These are phyloP conservation scores for Eulacestoma nigropectus DNA, from an alignment of 2,113 vertebrate species.

Conservation along the genomic window DNA sequence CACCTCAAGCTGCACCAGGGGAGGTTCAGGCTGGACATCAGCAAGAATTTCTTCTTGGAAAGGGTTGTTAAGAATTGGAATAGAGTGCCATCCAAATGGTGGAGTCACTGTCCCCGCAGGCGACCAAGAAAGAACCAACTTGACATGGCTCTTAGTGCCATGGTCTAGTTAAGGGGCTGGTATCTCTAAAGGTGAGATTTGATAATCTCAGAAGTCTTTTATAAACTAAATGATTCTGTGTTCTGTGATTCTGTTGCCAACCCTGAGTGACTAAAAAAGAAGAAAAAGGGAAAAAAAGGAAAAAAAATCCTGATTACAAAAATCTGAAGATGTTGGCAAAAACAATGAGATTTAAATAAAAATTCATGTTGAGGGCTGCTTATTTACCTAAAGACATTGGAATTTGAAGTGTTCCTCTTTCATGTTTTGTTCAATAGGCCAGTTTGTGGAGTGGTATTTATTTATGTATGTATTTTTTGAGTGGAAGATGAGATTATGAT, in stretches of 20 bases:
- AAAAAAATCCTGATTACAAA: not conserved
- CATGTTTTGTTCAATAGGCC: not conserved
- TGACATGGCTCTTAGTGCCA: no score
- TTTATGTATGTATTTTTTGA: not conserved
- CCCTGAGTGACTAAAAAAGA: not conserved
- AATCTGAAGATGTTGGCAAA: not conserved
- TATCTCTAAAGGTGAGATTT: not conserved
- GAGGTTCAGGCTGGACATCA: not conserved
- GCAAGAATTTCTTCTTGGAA: not conserved
- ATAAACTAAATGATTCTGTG: not conserved
- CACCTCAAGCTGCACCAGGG: not conserved
- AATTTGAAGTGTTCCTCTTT: not conserved
- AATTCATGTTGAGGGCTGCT: not conserved
- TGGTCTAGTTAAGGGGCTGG: not conserved
- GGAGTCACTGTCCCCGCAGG: not conserved
- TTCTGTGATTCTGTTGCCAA: not conserved
- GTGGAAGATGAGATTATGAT: not conserved
- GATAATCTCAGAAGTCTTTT: not conserved
- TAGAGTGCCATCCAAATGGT: no score
- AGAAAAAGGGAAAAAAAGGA: not conserved
- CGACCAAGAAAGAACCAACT: accelerated
- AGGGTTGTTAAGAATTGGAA: not conserved
- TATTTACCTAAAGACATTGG: not conserved
- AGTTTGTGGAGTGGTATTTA: not conserved
- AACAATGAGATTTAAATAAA: not conserved